These are phyloP conservation scores for Baronia brevicornis DNA, from an alignment of 2,888 invertebrate species.

Conservation along the genomic window DNA sequence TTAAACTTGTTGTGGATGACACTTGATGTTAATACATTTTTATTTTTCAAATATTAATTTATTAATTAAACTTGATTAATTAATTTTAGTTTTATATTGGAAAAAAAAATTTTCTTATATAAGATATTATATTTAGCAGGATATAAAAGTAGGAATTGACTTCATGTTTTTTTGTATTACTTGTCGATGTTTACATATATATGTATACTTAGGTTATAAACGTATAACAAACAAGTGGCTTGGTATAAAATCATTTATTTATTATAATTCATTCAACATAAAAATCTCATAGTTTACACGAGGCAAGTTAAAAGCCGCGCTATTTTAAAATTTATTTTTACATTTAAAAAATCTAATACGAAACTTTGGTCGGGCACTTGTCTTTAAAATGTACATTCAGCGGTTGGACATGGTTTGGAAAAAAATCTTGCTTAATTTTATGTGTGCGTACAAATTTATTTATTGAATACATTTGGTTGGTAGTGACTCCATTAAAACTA, in stretches of 20 bases:
- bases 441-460: slow-evolving; percentile 53
- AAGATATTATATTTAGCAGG: too few species aligned
- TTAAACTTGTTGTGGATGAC: too few species aligned
- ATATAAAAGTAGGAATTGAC: neutral
- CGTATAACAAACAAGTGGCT: slow-evolving; percentile 40
- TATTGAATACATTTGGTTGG: slow-evolving; percentile 58
- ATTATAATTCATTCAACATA: slow-evolving; percentile 23
- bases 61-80: too few species aligned
- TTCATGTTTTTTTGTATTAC: too few species aligned
- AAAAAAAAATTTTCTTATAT: too few species aligned
- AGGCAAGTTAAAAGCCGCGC: too few species aligned
- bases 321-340: slow-evolving; percentile 35
- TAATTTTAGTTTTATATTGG: too few species aligned
- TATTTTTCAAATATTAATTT: too few species aligned
- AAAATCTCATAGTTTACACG: slow-evolving; percentile 46
- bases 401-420: slow-evolving; percentile 19
- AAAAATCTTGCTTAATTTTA: slow-evolving; percentile 22
- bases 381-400: slow-evolving; percentile 14
- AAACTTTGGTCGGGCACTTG: slow-evolving; percentile 28
- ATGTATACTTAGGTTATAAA: slow-evolving; percentile 10
- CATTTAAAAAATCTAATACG: slow-evolving; percentile 20
- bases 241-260: slow-evolving; percentile 43
- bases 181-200: slow-evolving; percentile 15
- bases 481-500: slow-evolving; percentile 41
- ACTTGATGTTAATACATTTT: too few species aligned